Conservation (phyloP, 2,113 vertebrate genomes). For the Larimichthys polyactis region DNA sequence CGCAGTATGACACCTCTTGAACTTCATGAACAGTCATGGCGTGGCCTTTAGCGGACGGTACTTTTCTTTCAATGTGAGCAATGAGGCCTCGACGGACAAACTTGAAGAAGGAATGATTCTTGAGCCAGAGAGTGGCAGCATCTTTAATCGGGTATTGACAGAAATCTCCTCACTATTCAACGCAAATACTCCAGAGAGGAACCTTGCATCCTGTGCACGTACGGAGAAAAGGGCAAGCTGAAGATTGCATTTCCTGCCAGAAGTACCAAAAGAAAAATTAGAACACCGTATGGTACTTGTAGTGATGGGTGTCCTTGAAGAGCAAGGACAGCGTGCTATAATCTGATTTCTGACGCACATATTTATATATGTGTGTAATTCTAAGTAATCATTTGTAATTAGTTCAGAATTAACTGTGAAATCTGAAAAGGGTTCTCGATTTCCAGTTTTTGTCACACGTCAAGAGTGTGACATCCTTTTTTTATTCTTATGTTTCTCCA, state of each 20-base stretch:
- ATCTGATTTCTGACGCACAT: slow-evolving; percentile 10
- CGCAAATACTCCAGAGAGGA: slow-evolving; percentile 10
- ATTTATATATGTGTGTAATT: slow-evolving; percentile 10
- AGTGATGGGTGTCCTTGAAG: slow-evolving; percentile 22
- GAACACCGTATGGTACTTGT: background rate
- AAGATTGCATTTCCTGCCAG: background rate
- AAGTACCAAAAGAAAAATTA: background rate
- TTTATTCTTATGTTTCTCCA: background rate
- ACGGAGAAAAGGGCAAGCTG: slow-evolving; percentile 21
- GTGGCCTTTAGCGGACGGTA: background rate
- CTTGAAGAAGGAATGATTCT: background rate
- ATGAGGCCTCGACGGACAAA: slow-evolving; percentile 18
- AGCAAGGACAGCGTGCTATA: slow-evolving; percentile 10
- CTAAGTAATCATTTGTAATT: slow-evolving; percentile 22
- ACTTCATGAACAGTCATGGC: background rate
- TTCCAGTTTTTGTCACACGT: background rate
- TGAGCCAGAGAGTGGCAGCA: background rate
- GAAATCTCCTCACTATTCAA: slow-evolving; percentile 34
- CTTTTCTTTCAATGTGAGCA: slow-evolving; percentile 9
- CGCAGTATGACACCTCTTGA: background rate
- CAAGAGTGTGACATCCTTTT: background rate
- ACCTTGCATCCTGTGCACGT: background rate
- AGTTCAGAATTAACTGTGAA: slow-evolving; percentile 15
- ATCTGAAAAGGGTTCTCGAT: background rate
- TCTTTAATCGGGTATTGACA: slow-evolving; percentile 27